phyloP scores from a whole-genome alignment of 2,888 invertebrate genomes.

The Linhomoeus sp. region DNA sequence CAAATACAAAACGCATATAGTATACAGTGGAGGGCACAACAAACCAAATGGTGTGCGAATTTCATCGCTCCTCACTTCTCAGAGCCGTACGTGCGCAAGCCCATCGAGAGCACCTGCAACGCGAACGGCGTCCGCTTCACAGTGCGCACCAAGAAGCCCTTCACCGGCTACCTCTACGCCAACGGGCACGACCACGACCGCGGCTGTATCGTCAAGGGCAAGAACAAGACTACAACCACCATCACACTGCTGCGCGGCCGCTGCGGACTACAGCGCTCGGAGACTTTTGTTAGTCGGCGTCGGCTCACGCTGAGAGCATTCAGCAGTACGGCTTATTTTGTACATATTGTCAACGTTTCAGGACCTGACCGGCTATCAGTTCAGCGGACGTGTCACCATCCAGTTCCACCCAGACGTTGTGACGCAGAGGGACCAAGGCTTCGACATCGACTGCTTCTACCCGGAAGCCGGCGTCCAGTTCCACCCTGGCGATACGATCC shows the following conservation, averaged over 20 bases:
- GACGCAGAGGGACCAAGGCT: constrained; percentile 18
- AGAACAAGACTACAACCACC: too few species aligned
- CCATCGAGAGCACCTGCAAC: constrained; percentile 19
- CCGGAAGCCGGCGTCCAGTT: constrained; percentile 12
- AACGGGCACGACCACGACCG: constrained; percentile 17
- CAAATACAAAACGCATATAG: too few species aligned
- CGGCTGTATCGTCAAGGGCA: constrained; percentile 10
- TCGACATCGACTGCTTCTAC: constrained; percentile 18
- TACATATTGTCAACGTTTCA: constrained; percentile 7
- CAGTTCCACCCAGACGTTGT: constrained; percentile 25
- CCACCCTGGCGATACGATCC: constrained; percentile 10
- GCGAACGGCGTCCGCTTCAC: constrained; percentile 18
- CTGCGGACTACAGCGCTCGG: too few species aligned
- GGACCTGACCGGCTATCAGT: constrained; percentile 17
- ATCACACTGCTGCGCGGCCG: too few species aligned
- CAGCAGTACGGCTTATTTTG: too few species aligned
- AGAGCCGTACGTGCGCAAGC: constrained; percentile 20
- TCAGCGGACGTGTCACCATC: constrained; percentile 19
- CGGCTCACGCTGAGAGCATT: too few species aligned
- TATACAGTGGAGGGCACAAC: too few species aligned
- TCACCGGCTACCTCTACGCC: constrained; percentile 21
- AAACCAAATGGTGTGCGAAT: background rate
- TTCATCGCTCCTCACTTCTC: background rate
- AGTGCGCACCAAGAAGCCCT: constrained; percentile 18
- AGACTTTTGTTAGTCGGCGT: too few species aligned